phyloP scores from a whole-genome alignment of 2,797 vertebrate species.

The Mormyrus proboscirostris region DNA sequence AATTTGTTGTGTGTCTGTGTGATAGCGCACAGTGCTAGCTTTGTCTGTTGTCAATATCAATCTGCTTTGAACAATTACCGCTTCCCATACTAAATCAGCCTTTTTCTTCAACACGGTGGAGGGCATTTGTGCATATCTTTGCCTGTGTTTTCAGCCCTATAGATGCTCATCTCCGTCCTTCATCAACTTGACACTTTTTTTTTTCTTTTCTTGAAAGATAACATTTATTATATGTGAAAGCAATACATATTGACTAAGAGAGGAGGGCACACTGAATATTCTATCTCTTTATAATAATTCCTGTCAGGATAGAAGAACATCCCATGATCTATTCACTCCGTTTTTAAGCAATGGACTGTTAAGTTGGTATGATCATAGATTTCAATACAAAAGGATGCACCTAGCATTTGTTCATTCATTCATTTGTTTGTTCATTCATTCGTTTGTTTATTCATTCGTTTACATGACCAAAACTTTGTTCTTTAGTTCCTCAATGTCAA shows the following conservation, averaged over 20 bases:
- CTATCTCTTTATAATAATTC: conserved; percentile 65
- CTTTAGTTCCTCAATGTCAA: neutral
- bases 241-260: conserved; percentile 66
- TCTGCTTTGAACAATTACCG: conserved; percentile 56
- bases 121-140: conserved; percentile 72
- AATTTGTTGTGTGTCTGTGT: neutral
- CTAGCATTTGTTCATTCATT: neutral
- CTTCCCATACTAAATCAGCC: conserved; percentile 42
- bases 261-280: conserved; percentile 63
- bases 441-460: neutral
- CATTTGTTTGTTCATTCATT: neutral
- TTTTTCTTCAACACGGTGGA: conserved; percentile 39
- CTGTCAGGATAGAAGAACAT: conserved; percentile 68
- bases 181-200: conserved; percentile 76
- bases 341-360: conserved; percentile 65
- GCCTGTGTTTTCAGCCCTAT: conserved; percentile 67
- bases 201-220: conserved; percentile 69
- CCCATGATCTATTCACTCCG: conserved; percentile 68
- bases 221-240: conserved; percentile 72
- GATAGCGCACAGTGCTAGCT: neutral
- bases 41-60: conserved; percentile 17
- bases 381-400: neutral
- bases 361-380: conserved; percentile 41
- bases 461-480: neutral
- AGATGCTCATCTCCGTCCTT: conserved; percentile 76